phyloP scores from a whole-genome alignment of 2,113 vertebrate genomes.

The Limanda limanda region DNA sequence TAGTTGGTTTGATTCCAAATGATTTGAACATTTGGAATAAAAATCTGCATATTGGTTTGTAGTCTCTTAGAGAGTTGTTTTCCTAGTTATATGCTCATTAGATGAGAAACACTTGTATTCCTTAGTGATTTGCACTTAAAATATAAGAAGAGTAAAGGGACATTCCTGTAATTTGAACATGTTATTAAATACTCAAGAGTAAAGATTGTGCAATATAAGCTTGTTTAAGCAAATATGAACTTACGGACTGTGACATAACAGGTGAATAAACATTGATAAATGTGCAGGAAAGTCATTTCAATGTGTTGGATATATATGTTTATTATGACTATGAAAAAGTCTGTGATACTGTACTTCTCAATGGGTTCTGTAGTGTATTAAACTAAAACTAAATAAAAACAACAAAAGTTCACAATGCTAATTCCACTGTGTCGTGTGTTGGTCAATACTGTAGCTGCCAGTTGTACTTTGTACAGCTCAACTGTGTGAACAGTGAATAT shows the following conservation, averaged over 20 bases:
- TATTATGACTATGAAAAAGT: background rate
- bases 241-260: background rate
- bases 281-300: background rate
- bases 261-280: background rate
- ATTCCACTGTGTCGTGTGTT: conserved; percentile 6
- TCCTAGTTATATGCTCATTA: no score
- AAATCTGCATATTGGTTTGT: background rate
- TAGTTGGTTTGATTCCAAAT: no score
- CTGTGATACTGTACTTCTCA: conserved; percentile 4
- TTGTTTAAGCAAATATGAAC: background rate
- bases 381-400: conserved; percentile 9
- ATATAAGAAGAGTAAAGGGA: no score
- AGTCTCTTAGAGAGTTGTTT: background rate
- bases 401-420: conserved; percentile 31
- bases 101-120: no score
- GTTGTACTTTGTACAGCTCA: no score
- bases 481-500: no score
- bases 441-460: background rate
- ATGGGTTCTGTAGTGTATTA: background rate
- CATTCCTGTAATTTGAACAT: background rate
- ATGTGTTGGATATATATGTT: background rate
- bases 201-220: background rate
- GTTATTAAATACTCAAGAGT: background rate
- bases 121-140: no score
- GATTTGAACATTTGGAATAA: no score